Percentiles rank a stretch among this genome's conserved stretches.
phyloP scores from a whole-genome alignment of 2,888 invertebrate species.

The Mongoloraphidia duomilia region DNA sequence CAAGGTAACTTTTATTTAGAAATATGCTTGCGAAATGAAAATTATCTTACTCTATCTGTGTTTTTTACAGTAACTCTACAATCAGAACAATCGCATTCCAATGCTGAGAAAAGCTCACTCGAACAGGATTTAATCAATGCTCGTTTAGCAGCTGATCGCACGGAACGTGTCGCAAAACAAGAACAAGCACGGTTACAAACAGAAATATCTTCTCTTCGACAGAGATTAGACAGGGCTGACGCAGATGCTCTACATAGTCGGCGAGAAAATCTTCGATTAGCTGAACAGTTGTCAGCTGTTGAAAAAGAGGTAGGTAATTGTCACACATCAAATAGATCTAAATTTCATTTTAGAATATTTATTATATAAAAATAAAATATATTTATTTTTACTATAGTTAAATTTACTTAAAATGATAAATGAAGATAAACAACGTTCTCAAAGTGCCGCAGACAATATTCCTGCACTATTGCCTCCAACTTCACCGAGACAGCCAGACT shows the following conservation, averaged over 20 bases:
- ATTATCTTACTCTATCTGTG: not conserved
- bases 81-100: constrained; percentile 59
- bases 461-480: constrained; percentile 24
- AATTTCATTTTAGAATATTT: not conserved
- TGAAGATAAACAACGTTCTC: constrained; percentile 17
- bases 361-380: not conserved
- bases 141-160: constrained; percentile 48
- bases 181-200: constrained; percentile 61
- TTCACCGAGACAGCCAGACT: constrained; percentile 19
- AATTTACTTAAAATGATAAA: not conserved
- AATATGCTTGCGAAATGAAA: not conserved
- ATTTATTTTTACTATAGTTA: not conserved
- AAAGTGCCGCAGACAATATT: constrained; percentile 17
- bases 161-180: constrained; percentile 60
- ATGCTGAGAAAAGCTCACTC: constrained; percentile 62
- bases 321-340: not conserved
- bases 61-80: constrained; percentile 49
- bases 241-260: constrained; percentile 67
- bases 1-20: constrained; percentile 34
- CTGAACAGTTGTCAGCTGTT: constrained; percentile 61
- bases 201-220: constrained; percentile 59
- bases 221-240: constrained; percentile 65
- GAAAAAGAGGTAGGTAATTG: constrained; percentile 56
- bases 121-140: constrained; percentile 67
- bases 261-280: constrained; percentile 61